Conservation (phyloP, 2,113 vertebrate species). For the Chaenogobius annularis region DNA sequence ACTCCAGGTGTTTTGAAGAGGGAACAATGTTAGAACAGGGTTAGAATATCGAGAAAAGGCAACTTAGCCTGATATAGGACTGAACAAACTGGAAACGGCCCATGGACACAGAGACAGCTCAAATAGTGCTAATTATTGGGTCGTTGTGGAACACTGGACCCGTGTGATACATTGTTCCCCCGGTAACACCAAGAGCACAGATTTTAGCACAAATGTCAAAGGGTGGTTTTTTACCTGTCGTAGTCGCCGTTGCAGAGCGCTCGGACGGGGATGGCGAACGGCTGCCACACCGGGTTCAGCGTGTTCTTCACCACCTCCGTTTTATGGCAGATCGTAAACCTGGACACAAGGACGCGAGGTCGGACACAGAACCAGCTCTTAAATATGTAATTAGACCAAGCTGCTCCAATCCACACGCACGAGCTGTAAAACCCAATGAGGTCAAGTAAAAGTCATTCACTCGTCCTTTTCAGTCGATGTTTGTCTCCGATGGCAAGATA, state of each 20-base stretch:
- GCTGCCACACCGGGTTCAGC: slow-evolving; percentile 74
- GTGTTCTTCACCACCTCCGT: slow-evolving; percentile 77
- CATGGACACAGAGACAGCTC: no score
- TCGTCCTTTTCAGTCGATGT: background rate
- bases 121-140: no score
- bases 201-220: no score
- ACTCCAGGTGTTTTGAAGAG: no score
- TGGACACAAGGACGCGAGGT: slow-evolving; percentile 21
- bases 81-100: no score
- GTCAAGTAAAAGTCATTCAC: background rate
- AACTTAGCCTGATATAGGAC: no score
- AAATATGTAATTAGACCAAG: slow-evolving; percentile 27
- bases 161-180: no score
- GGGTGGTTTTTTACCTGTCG: slow-evolving; percentile 65
- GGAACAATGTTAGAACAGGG: no score
- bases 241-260: slow-evolving; percentile 76
- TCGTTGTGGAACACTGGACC: no score
- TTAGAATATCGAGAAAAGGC: no score
- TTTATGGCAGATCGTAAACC: slow-evolving; percentile 78
- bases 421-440: background rate
- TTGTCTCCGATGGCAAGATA: no score
- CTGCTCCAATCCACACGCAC: background rate
- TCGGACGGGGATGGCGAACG: slow-evolving; percentile 70
- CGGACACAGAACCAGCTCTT: slow-evolving; percentile 1
- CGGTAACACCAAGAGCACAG: no score